Base-by-base conservation (phyloP, 1,140 invertebrate species). In the Notospermus geniculatus region DNA sequence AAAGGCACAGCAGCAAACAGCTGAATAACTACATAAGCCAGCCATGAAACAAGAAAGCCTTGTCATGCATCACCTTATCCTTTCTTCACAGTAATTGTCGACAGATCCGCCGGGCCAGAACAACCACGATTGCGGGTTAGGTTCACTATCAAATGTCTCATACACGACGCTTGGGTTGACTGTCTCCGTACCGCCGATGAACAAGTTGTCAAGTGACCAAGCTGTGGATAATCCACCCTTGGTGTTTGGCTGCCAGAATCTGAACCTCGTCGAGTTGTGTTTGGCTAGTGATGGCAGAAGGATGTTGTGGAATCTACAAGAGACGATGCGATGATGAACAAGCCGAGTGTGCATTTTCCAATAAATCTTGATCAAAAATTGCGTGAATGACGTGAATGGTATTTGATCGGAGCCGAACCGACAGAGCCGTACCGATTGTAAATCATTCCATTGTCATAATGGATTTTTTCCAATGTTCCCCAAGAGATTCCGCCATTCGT, bases 401-500 rank as follows among this genome's bases (percentile, higher is more conserved):
- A n/a, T n/a, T n/a, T n/a, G n/a, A n/a, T n/a, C n/a, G n/a, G n/a
- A n/a, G n/a, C n/a, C n/a, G n/a, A n/a, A n/a, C n/a, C n/a, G n/a
- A n/a, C n/a, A n/a, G n/a, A n/a, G n/a, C n/a, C n/a, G n/a, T n/a
- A n/a, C n/a, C n/a, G n/a, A n/a, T n/a, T n/a, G n/a, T n/a, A n/a
- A 11, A 7, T 7, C 27, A 11, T 22, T 27, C 4, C 17, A 7
- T 57, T 7, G 39, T 57, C 61, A 65, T 77, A 81, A 66, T 82
- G 77, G 9, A 83, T 71, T 58, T 82, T 80, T 66, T 82, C 74
- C 15, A 75, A 59, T 1, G 82, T 71, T 52, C 78, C 68, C 83
- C 83, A 84, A 1, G 73, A 75, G 36, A 84, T 82, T 17, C 83
- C 82, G 15, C 82, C 83, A 69, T 83, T 82, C 28, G 57, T 80